Conservation (phyloP, 2,113 vertebrate genomes). For the Typhlomys cinereus region DNA sequence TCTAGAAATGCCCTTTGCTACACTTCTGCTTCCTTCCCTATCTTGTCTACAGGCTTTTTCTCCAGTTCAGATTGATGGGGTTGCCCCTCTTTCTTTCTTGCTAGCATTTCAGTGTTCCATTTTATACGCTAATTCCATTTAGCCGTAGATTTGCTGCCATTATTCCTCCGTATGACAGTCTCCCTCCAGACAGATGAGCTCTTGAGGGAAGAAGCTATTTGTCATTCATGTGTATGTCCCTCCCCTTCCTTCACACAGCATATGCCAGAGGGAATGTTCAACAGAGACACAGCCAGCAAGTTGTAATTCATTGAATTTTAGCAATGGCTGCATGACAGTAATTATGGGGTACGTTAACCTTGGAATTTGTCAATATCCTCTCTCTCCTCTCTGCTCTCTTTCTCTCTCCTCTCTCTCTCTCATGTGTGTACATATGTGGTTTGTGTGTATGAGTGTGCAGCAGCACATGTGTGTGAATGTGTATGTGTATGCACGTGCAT, state of each 20-base stretch:
- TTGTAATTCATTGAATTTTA: neutral
- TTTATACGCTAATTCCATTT: slow-evolving; percentile 39
- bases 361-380: no score
- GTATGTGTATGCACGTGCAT: no score
- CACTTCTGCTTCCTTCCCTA: neutral
- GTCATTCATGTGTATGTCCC: neutral
- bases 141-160: neutral
- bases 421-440: no score
- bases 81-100: neutral
- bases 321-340: neutral
- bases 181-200: neutral
- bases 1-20: neutral
- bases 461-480: no score
- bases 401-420: no score
- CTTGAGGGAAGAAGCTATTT: slow-evolving; percentile 34
- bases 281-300: neutral
- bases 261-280: neutral
- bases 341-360: neutral
- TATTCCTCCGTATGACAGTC: neutral
- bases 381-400: neutral
- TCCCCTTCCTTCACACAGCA: neutral
- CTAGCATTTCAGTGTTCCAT: neutral
- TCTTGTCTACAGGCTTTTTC: neutral
- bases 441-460: no score
- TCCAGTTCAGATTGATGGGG: neutral